Evolutionary conservation across 2,888 invertebrate genomes (phyloP).

Genomic region (Lasius platythorax): DNA sequence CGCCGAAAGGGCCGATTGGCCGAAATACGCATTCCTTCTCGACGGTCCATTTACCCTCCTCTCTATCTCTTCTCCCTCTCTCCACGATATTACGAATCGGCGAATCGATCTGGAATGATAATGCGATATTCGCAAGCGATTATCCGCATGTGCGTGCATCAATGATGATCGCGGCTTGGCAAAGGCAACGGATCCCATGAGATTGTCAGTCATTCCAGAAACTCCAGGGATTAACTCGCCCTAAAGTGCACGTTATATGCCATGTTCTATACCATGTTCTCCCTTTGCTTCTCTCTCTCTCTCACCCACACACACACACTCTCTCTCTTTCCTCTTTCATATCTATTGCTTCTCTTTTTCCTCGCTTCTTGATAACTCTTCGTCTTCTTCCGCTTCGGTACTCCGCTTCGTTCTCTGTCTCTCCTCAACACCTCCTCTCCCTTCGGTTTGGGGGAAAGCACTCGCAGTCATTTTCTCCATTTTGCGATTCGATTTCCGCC

Average conservation of each 20-base stretch:
- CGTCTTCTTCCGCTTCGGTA: constrained; percentile 35
- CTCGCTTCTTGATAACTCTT: constrained; percentile 45
- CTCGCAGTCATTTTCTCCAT: constrained; percentile 83
- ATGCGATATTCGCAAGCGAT: constrained; percentile 54
- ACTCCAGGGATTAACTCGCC: constrained; percentile 83
- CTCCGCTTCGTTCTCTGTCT: constrained; percentile 19
- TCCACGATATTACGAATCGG: constrained; percentile 81
- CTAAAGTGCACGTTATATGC: constrained; percentile 80
- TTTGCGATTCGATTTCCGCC: constrained; percentile 84
- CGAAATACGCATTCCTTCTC: constrained; percentile 72
- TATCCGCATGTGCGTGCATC: not conserved
- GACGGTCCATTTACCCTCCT: constrained; percentile 79
- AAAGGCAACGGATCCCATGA: constrained; percentile 77
- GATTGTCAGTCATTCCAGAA: constrained; percentile 82
- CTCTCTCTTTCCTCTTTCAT: not conserved
- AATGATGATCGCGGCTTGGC: constrained; percentile 40
- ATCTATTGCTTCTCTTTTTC: constrained; percentile 46
- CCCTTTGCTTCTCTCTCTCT: constrained; percentile 25
- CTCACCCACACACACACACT: not conserved
- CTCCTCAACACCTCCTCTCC: constrained; percentile 47
- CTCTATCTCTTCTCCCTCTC: constrained; percentile 38
- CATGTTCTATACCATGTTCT: constrained; percentile 64
- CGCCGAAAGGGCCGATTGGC: not conserved
- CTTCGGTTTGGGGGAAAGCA: constrained; percentile 63
- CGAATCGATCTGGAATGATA: constrained; percentile 78